Base-by-base conservation (phyloP, 2,797 vertebrate species). In the Clarias platycephalus region DNA sequence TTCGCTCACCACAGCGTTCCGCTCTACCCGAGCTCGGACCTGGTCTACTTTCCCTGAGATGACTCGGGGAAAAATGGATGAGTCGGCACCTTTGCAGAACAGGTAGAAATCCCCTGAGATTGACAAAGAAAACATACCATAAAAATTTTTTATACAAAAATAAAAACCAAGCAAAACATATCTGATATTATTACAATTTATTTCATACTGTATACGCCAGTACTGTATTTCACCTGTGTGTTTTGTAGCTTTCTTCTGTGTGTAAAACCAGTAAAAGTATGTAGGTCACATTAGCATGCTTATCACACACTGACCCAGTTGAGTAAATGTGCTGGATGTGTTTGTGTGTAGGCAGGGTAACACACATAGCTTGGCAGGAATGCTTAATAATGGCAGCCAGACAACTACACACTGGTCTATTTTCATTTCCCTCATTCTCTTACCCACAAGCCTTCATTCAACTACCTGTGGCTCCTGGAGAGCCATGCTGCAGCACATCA, bases 11-110 rank as follows among this genome's bases (percentile, higher is more conserved):
- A 99, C 97, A 4, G 98, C 98, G 0, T 98, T 99, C 90, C 94
- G 96, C 88, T 99, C 97, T 88, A 99, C 98, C 84, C 97, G 93
- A 71, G 96, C 93, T 88, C 84, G 94, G 88, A 99, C 91, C 92
- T 98, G 95, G 0, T 98, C 97, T 89, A 99, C 95, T 93, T 97
- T 99, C 87, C 98, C 98, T 86, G 98, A 96, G 88, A 96, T 89
- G 15, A 99, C 97, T 85, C 96, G 92, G 82, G 98, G 98, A 89
- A 99, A 98, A 93, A 99, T 97, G 77, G 98, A 96, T 26, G 98
- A 99, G 92, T 99, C 98, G 15, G 98, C 98, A 82, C 98, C 98
- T 94, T 99, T 99, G 90, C 97, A 98, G 91, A 99, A 99, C 72
- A 99, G 93, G 86, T 95, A 97, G 86, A 96, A 93, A 81, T 98